These are phyloP conservation scores for Isaurus tuberculatus DNA, from an alignment of 92 coral and sea anemone species.

Conservation along the genomic window DNA sequence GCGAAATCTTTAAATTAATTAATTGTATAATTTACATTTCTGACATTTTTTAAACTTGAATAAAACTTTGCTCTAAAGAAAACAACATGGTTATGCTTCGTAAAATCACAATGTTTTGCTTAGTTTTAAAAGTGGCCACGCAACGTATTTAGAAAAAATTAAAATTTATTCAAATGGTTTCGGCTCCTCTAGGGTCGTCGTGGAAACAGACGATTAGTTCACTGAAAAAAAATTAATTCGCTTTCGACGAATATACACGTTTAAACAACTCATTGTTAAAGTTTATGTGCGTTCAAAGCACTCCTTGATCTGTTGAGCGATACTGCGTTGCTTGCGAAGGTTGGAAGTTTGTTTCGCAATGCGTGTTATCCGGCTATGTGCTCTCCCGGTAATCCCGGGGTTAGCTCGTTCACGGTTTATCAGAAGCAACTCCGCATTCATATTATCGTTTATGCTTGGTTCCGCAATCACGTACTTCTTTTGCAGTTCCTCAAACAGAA, in stretches of 20 bases:
- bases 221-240: not conserved
- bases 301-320: not conserved
- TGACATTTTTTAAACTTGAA: not conserved
- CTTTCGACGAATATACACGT: conserved; percentile 1
- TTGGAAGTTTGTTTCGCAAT: not conserved
- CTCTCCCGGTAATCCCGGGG: conserved; percentile 22
- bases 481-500: conserved; percentile 10
- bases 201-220: conserved; percentile 6
- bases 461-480: conserved; percentile 20
- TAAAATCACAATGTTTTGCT: not conserved
- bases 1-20: no score
- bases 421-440: conserved; percentile 20
- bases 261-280: not conserved
- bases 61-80: not conserved
- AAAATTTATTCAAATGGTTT: conserved; percentile 39
- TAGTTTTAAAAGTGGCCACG: not conserved
- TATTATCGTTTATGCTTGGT: conserved; percentile 35
- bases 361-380: not conserved
- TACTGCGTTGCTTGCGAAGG: not conserved
- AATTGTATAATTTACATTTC: no score
- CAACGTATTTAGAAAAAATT: conserved; percentile 5
- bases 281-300: not conserved
- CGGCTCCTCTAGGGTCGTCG: conserved; percentile 6
- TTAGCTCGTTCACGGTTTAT: conserved; percentile 31
- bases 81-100: not conserved